Base-by-base conservation (phyloP, 1,140 invertebrate genomes). In the Drosophila yakuba region DNA sequence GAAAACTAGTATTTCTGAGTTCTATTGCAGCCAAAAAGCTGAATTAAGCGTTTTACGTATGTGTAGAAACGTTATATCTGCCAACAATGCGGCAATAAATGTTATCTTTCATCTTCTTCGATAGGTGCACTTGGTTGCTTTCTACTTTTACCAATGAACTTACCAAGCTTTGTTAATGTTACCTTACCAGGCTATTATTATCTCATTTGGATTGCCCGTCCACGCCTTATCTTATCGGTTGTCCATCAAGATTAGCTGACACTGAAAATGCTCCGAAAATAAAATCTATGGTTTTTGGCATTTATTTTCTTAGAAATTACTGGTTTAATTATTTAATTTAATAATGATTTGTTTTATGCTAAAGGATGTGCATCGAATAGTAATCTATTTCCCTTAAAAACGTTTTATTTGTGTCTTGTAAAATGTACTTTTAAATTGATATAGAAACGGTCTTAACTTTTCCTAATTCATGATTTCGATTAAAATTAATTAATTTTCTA, bases 201-300 rank as follows among this genome's bases (percentile, higher is more conserved):
- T 45, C 41, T 47, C 56, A 35, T 64, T 64, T 60, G 8, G 20
- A 45, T 60, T 47, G 36, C 57, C 32, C 3, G n/a, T 43, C 25
- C 60, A 58, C 10, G n/a, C n/a, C 10, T 38, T 47, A 64, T 64
- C 62, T 64, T 64, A 61, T 64, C 62, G 59, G 32, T 15, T 45
- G 55, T 20, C 43, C 43, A 61, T 36, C 41, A 28, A 32, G 32
- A 64, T 61, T 61, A 61, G 61, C 25, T 60, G 28, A 60, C 38
- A 63, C 14, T 23, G 50, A 52, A 52, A 44, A 32, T 35, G 17
- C 39, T 36, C 20, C 20, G 4, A 3, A 59, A 58, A 57, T 39
- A 43, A 11, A n/a, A 8, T 17, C 8, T 35, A 17, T 58, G 12
- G 0, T n/a, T 25, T 59, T 2, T n/a, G 17, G 1, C n/a, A 15